These are phyloP conservation scores for Eremophila alpestris DNA, from an alignment of 2,797 vertebrate genomes.

Conservation along the genomic window DNA sequence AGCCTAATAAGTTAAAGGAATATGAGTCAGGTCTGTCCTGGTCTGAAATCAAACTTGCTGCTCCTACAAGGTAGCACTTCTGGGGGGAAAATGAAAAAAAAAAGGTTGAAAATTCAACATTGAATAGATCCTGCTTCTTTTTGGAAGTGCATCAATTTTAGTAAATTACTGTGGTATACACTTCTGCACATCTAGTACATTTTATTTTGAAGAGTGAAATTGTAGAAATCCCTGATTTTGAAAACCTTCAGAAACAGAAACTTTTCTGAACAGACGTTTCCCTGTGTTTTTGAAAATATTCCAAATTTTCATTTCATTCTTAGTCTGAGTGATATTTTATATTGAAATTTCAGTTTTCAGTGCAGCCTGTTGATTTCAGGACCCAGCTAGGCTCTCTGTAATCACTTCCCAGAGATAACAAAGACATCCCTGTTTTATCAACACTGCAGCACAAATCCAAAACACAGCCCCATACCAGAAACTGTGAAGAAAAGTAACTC, in stretches of 20 bases:
- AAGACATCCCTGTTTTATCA: neutral
- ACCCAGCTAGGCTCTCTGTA: neutral
- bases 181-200: neutral
- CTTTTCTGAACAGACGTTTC: neutral
- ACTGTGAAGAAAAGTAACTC: neutral
- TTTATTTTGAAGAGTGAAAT: neutral
- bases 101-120: neutral
- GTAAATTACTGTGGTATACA: neutral
- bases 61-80: neutral
- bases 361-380: neutral
- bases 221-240: neutral
- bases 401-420: neutral
- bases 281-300: neutral
- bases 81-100: neutral
- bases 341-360: neutral
- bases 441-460: neutral
- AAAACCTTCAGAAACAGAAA: neutral
- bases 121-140: neutral
- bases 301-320: neutral
- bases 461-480: neutral
- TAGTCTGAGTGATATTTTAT: neutral
- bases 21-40: neutral
- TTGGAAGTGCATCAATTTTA: neutral
- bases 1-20: neutral
- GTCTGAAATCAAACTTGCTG: neutral